Conservation (phyloP, 2,797 vertebrate species). For the Sebastiscus tertius region DNA sequence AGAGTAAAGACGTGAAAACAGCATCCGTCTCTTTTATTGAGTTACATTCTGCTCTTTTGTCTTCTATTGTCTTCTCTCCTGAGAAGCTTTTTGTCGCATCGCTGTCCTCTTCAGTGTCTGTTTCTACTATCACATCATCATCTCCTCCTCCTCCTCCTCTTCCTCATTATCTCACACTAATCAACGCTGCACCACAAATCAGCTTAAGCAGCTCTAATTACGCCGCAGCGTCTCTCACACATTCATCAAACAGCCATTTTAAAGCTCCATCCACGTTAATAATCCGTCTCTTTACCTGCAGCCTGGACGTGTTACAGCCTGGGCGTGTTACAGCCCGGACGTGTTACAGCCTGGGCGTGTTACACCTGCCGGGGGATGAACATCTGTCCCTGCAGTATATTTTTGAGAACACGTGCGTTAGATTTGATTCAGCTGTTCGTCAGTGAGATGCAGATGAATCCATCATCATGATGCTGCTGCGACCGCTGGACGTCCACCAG, state of each 20-base stretch:
- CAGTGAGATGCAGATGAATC: no score
- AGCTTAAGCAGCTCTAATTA: neutral
- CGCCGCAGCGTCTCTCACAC: neutral
- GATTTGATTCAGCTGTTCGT: no score
- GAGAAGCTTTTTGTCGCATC: neutral
- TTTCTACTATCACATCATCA: neutral
- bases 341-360: no score
- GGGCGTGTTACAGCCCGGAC: no score
- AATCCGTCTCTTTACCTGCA: neutral
- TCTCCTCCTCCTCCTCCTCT: neutral
- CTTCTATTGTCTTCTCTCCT: neutral
- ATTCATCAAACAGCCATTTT: neutral
- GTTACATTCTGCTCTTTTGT: neutral
- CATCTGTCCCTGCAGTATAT: no score
- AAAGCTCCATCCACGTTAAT: neutral
- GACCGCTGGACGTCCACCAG: no score
- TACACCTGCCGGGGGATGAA: no score
- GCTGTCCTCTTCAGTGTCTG: neutral
- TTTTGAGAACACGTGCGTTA: no score
- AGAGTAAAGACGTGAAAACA: neutral
- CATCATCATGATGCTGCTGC: no score
- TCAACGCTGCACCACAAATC: slow-evolving; percentile 7
- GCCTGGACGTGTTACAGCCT: neutral
- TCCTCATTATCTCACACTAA: neutral
- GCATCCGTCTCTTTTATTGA: neutral